Conservation (phyloP, 2,797 vertebrate species). For the Rhynchotus rufescens region DNA sequence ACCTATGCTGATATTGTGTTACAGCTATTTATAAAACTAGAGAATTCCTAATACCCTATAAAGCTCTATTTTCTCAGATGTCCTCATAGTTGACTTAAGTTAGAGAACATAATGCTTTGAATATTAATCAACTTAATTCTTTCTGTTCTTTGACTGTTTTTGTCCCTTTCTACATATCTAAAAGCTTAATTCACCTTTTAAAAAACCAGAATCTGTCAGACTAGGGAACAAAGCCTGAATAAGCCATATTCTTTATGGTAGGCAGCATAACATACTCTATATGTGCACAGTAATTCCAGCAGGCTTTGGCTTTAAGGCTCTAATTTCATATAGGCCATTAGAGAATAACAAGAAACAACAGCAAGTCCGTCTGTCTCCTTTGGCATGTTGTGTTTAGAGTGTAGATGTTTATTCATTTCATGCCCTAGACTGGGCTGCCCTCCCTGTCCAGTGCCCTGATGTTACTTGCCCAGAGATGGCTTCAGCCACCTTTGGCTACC, state of each 20-base stretch:
- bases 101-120: slow-evolving; percentile 54
- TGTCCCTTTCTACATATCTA: slow-evolving; percentile 55
- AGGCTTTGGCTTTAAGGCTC: background rate
- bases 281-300: background rate
- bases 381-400: background rate
- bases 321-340: background rate
- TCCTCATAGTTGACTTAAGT: slow-evolving; percentile 49
- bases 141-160: slow-evolving; percentile 54
- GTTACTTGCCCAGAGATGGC: background rate
- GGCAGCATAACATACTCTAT: background rate
- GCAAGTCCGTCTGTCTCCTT: background rate
- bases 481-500: slow-evolving; percentile 11
- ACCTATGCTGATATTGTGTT: background rate
- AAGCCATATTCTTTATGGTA: background rate
- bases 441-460: background rate
- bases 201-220: slow-evolving; percentile 22
- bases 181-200: slow-evolving; percentile 59
- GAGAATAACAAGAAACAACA: background rate
- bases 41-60: slow-evolving; percentile 43
- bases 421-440: background rate
- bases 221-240: background rate
- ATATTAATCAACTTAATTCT: slow-evolving; percentile 42
- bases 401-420: background rate
- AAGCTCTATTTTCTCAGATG: background rate
- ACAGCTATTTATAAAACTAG: slow-evolving; percentile 33